phyloP scores from a whole-genome alignment of 2,888 invertebrate genomes.

The Drosophila phalerata region DNA sequence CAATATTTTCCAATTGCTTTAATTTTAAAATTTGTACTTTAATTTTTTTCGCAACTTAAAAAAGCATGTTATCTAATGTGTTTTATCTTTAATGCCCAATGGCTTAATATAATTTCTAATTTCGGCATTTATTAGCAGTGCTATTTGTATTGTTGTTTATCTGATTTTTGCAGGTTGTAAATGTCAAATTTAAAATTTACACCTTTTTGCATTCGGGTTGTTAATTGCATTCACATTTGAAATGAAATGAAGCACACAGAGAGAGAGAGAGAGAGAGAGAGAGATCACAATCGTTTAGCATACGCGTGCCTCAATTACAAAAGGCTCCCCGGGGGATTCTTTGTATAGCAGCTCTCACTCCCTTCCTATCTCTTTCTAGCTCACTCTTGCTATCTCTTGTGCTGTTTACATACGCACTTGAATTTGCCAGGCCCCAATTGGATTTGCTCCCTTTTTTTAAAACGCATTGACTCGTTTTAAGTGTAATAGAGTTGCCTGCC shows the following conservation, averaged over 20 bases:
- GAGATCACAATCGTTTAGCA: slow-evolving; percentile 71
- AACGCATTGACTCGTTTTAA: slow-evolving; percentile 74
- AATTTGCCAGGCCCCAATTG: slow-evolving; percentile 47
- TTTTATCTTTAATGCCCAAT: background rate
- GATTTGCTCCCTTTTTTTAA: slow-evolving; percentile 66
- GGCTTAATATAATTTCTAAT: background rate
- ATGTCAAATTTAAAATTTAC: slow-evolving; percentile 10
- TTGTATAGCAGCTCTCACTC: slow-evolving; percentile 12
- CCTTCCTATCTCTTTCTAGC: background rate
- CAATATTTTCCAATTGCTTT: background rate
- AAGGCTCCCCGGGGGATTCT: slow-evolving; percentile 46
- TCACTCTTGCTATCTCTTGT: background rate
- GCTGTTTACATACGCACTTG: slow-evolving; percentile 10
- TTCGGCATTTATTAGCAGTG: background rate
- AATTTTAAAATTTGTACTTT: background rate
- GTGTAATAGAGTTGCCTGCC: slow-evolving; percentile 76
- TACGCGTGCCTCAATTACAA: slow-evolving; percentile 71
- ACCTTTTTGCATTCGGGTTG: slow-evolving; percentile 32
- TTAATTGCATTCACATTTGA: slow-evolving; percentile 72
- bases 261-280: slow-evolving; percentile 70
- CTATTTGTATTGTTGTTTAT: slow-evolving; percentile 1
- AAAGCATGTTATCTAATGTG: slow-evolving; percentile 1
- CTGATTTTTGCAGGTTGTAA: slow-evolving; percentile 1
- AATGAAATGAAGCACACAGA: slow-evolving; percentile 42
- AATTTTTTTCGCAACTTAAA: background rate